Evolutionary conservation across 92 coral and sea anemone genomes (phyloP).

Genomic region (Palythoa heliodiscus): DNA sequence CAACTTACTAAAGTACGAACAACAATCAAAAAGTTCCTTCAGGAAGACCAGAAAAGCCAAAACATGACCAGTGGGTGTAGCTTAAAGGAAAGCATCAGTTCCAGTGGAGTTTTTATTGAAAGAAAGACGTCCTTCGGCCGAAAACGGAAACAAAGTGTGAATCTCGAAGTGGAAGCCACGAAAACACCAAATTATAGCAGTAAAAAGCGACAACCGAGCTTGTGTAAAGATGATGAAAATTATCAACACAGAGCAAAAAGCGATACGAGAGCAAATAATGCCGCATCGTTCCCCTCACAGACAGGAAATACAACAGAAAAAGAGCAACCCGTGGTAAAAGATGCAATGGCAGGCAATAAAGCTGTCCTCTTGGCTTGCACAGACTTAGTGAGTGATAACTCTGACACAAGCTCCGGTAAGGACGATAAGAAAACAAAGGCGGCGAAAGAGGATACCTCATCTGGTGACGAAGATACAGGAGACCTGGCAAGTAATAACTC

Average conservation of each 20-base stretch:
- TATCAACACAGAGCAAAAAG: not conserved
- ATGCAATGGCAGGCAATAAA: not conserved
- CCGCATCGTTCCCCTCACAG: not conserved
- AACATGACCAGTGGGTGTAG: not conserved
- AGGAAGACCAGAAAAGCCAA: not conserved
- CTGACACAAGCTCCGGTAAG: not conserved
- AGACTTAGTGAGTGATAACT: not conserved
- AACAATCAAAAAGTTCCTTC: not conserved
- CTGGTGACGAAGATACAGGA: not conserved
- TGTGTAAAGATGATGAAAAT: not conserved
- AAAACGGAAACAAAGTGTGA: not conserved
- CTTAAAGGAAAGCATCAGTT: not conserved
- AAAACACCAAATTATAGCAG: not conserved
- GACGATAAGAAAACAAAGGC: not conserved
- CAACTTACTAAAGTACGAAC: conserved; percentile 18
- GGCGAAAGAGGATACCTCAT: not conserved
- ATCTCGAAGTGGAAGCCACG: not conserved
- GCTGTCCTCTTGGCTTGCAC: not conserved
- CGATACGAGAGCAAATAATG: not conserved
- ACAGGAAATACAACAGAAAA: not conserved
- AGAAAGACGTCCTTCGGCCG: not conserved
- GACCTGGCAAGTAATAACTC: not conserved
- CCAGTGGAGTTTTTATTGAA: not conserved
- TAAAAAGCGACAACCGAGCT: not conserved
- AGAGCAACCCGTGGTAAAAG: not conserved